These are phyloP conservation scores for Thryonomys swinderianus DNA, from an alignment of 2,113 vertebrate genomes.

Conservation along the genomic window DNA sequence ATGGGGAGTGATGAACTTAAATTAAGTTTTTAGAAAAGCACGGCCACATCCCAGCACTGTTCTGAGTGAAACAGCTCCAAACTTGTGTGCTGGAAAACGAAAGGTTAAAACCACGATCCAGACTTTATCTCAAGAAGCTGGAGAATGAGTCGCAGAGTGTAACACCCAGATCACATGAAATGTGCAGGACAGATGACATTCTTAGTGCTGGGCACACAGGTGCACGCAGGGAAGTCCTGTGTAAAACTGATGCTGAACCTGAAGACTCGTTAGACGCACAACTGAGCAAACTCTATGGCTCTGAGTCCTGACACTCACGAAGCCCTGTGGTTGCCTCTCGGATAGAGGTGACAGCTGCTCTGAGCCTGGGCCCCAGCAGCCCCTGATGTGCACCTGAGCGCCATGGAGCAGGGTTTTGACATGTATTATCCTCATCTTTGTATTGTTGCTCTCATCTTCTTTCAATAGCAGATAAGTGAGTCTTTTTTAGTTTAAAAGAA, in stretches of 20 bases:
- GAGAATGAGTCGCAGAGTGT: neutral
- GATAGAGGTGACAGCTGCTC: neutral
- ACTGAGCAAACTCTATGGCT: neutral
- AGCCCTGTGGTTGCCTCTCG: neutral
- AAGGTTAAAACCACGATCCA: neutral
- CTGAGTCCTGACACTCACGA: neutral
- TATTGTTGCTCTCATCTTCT: neutral
- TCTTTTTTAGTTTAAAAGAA: too few relatives aligned
- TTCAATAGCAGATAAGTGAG: neutral
- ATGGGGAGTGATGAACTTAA: too few relatives aligned
- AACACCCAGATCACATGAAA: neutral
- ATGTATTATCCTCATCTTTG: neutral
- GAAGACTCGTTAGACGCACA: neutral
- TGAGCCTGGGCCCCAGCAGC: neutral
- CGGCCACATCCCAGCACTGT: neutral
- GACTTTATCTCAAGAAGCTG: neutral
- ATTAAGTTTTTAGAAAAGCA: neutral
- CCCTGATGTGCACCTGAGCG: too few relatives aligned
- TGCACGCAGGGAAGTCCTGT: neutral
- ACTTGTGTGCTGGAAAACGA: neutral
- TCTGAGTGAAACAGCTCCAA: neutral
- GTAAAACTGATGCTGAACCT: neutral
- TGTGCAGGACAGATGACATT: neutral
- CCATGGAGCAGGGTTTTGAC: neutral
- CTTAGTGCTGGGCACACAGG: neutral